Conservation (phyloP, 2,113 vertebrate species). For the Leptocoma aspasia region DNA sequence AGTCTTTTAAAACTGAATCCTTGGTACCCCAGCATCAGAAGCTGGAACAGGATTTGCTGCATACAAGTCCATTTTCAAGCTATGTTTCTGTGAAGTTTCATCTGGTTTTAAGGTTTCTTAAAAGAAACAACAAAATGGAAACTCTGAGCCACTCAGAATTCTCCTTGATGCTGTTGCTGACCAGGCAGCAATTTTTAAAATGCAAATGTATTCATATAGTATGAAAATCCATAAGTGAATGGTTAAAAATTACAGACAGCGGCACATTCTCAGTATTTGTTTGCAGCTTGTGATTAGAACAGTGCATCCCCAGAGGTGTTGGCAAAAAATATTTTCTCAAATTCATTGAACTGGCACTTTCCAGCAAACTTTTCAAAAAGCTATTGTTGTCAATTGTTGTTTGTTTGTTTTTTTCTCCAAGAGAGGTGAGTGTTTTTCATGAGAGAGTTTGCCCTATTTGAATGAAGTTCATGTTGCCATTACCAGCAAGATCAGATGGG, state of each 20-base stretch:
- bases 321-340: not conserved
- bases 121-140: not conserved
- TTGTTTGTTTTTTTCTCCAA: not conserved
- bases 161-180: not conserved
- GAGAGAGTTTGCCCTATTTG: not conserved
- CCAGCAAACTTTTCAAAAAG: not conserved
- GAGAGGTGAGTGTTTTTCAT: not conserved
- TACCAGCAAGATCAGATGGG: not conserved
- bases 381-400: not conserved
- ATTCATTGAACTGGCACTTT: not conserved
- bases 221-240: not conserved
- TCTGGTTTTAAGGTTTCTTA: not conserved
- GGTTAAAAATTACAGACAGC: not conserved
- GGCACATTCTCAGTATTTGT: not conserved
- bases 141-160: not conserved
- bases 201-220: not conserved
- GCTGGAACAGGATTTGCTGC: not conserved
- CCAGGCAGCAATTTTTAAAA: not conserved
- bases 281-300: not conserved
- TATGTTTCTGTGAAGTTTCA: not conserved
- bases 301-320: not conserved
- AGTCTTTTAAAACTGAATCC: not conserved
- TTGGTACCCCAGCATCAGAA: not conserved
- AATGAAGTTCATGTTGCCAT: not conserved
- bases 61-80: not conserved